phyloP scores from a whole-genome alignment of 2,888 invertebrate genomes.

The Digitonthophagus gazella region DNA sequence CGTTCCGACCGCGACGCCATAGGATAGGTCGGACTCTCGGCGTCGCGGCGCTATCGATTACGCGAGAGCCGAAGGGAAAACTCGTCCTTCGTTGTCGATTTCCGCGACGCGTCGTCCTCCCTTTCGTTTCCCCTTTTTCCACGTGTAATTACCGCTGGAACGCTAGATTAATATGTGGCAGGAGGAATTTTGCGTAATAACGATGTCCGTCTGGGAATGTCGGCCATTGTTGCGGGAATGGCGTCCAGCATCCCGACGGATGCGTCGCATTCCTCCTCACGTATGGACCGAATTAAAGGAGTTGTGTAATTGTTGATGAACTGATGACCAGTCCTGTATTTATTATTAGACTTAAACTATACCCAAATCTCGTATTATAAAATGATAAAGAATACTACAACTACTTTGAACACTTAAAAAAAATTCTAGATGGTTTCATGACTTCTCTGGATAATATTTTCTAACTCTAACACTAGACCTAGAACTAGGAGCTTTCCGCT shows the following conservation, averaged over 20 bases:
- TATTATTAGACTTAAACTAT: too few relatives aligned
- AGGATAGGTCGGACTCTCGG: not conserved
- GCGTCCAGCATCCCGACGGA: not conserved
- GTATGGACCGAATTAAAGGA: not conserved
- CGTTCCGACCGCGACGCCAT: not conserved
- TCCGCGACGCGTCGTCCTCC: not conserved
- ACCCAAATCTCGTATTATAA: too few relatives aligned
- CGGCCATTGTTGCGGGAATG: slow-evolving; percentile 9
- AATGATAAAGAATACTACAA: too few relatives aligned
- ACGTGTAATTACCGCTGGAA: not conserved
- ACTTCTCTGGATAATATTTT: too few relatives aligned
- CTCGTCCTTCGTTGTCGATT: not conserved
- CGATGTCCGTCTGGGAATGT: slow-evolving; percentile 10
- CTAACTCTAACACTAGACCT: too few relatives aligned
- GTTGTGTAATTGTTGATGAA: not conserved
- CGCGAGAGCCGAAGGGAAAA: not conserved
- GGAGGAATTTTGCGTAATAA: slow-evolving; percentile 12
- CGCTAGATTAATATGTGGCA: not conserved
- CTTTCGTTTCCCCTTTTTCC: not conserved
- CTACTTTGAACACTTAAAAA: too few relatives aligned
- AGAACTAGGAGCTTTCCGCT: too few relatives aligned
- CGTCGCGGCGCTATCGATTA: not conserved
- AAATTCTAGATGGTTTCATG: too few relatives aligned
- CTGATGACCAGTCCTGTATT: too few relatives aligned
- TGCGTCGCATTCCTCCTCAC: not conserved